Evolutionary conservation across 2,888 invertebrate genomes (phyloP).

Genomic region (Sarcophaga caerulescens): DNA sequence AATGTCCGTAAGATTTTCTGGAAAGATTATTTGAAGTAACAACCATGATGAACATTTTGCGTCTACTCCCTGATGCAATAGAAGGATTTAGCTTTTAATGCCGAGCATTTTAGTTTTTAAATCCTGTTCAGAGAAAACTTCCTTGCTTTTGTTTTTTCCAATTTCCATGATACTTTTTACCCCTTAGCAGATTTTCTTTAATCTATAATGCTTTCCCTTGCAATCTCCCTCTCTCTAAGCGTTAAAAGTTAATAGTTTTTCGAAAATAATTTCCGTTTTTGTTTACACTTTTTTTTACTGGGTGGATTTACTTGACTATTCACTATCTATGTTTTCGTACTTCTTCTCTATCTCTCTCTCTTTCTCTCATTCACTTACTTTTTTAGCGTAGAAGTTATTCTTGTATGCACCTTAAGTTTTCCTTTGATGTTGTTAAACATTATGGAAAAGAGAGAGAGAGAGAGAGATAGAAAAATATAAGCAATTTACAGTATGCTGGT

Average conservation of each 20-base stretch:
- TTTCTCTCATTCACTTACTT: neutral
- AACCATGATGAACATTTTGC: too few species aligned
- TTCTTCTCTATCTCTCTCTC: neutral
- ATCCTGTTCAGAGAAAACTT: neutral
- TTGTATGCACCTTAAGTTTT: slow-evolving; percentile 41
- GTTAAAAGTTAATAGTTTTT: slow-evolving; percentile 61
- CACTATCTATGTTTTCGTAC: too few species aligned
- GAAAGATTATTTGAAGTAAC: too few species aligned
- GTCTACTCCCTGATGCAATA: too few species aligned
- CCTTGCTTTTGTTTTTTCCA: neutral
- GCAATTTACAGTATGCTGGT: slow-evolving; percentile 44
- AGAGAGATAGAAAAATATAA: neutral
- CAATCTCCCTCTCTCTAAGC: neutral
- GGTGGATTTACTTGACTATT: neutral
- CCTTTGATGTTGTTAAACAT: slow-evolving; percentile 55
- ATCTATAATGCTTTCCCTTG: neutral
- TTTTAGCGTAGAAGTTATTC: neutral
- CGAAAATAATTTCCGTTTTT: slow-evolving; percentile 68
- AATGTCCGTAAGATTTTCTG: too few species aligned
- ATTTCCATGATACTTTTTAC: neutral
- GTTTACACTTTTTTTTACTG: slow-evolving; percentile 36
- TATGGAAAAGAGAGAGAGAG: neutral
- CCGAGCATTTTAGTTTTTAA: neutral
- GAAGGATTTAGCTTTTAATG: neutral
- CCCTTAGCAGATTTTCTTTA: neutral